These are phyloP conservation scores for Thumatha senex DNA, from an alignment of 2,888 invertebrate genomes.

Conservation along the genomic window DNA sequence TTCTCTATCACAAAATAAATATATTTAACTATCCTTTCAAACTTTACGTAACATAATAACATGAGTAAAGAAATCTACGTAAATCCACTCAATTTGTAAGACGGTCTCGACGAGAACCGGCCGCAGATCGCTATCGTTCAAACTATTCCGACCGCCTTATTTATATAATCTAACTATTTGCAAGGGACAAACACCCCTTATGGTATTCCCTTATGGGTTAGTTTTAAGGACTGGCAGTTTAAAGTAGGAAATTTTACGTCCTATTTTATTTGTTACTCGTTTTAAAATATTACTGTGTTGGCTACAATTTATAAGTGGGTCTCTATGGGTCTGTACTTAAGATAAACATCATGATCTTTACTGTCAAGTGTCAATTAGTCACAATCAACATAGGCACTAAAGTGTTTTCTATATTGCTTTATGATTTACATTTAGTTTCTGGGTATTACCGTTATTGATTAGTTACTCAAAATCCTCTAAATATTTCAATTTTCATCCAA, in stretches of 20 bases:
- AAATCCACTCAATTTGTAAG: constrained; percentile 72
- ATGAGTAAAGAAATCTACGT: constrained; percentile 67
- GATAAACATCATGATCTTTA: too few relatives aligned
- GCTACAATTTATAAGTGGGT: neutral
- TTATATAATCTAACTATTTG: constrained; percentile 83
- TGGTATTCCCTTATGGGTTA: constrained; percentile 26
- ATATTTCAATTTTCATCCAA: too few relatives aligned
- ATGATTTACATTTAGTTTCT: neutral
- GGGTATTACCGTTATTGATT: too few relatives aligned
- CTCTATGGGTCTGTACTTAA: too few relatives aligned
- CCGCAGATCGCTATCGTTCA: constrained; percentile 73
- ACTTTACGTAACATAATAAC: constrained; percentile 56
- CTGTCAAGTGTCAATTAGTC: too few relatives aligned
- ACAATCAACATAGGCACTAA: neutral
- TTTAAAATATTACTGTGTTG: neutral
- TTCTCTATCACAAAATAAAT: constrained; percentile 3
- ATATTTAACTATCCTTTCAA: constrained; percentile 42
- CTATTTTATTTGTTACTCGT: constrained; percentile 1
- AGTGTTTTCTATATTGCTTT: neutral
- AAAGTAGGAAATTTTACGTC: constrained; percentile 14
- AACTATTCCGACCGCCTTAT: constrained; percentile 76
- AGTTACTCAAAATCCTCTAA: too few relatives aligned
- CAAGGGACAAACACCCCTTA: constrained; percentile 76
- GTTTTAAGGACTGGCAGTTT: constrained; percentile 22
- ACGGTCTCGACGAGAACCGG: constrained; percentile 43